Percentiles rank a stretch among this genome's conserved stretches.
These are phyloP conservation scores for Meloidogyne floridensis DNA, from an alignment of 1,140 invertebrate species.

Conservation along the genomic window DNA sequence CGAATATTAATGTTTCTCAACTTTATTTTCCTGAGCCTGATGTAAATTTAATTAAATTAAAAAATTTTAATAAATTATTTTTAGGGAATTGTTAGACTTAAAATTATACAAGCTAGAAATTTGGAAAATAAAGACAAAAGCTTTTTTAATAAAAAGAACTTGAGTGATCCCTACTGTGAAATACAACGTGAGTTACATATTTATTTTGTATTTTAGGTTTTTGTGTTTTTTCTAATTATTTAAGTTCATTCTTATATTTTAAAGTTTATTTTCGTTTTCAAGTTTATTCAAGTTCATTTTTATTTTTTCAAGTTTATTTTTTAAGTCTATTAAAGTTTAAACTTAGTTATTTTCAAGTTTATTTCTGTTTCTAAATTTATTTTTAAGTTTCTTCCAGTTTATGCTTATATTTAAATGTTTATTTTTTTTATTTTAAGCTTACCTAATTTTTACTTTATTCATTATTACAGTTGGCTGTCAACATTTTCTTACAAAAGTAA, in stretches of 20 bases:
- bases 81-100: slow-evolving; percentile 60
- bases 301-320: neutral
- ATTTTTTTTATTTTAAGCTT: neutral
- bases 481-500: slow-evolving; percentile 56
- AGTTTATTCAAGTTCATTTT: neutral
- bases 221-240: neutral
- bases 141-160: slow-evolving; percentile 56
- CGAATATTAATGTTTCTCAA: slow-evolving; percentile 60
- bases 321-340: neutral
- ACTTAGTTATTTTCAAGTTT: no score
- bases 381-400: no score
- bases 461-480: slow-evolving; percentile 53
- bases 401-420: no score
- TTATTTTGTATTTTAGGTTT: neutral
- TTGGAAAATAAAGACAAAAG: slow-evolving; percentile 62
- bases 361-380: no score
- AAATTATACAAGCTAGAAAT: slow-evolving; percentile 63
- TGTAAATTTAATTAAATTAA: slow-evolving; percentile 37
- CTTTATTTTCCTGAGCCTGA: slow-evolving; percentile 66
- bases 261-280: neutral
- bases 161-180: slow-evolving; percentile 62
- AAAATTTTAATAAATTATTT: neutral
- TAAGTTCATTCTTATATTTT: neutral
- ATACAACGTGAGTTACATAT: slow-evolving; percentile 50
- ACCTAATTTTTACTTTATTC: no score